Conservation (phyloP, 2,113 vertebrate genomes). For the Pardalotus punctatus region DNA sequence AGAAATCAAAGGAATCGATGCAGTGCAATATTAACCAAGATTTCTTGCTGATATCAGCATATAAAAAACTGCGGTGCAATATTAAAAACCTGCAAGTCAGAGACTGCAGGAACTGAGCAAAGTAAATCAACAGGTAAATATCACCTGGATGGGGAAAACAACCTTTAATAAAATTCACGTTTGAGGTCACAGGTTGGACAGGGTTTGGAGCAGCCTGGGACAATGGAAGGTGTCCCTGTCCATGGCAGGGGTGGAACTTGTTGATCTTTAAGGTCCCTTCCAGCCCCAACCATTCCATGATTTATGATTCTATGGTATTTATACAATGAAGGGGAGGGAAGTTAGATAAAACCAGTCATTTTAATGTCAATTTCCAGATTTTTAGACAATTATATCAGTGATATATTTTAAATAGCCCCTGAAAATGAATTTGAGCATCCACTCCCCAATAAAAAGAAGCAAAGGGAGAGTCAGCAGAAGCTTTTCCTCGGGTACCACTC, state of each 20-base stretch:
- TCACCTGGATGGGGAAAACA: neutral
- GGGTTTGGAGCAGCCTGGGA: neutral
- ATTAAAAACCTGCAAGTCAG: neutral
- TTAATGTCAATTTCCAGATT: neutral
- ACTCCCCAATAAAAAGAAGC: neutral
- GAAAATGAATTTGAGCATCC: constrained; percentile 38
- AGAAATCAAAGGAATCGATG: neutral
- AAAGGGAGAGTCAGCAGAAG: constrained; percentile 26
- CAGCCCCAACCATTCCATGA: neutral
- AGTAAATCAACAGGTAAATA: neutral
- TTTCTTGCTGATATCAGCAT: neutral
- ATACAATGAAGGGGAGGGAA: neutral
- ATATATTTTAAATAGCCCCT: neutral
- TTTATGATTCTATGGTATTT: neutral
- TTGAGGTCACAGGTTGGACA: neutral
- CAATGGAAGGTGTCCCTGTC: neutral
- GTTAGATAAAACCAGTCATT: neutral
- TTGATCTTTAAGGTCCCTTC: rapidly evolving
- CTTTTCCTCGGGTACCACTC: neutral
- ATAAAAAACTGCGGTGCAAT: neutral
- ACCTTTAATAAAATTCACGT: neutral
- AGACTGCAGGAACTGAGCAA: neutral
- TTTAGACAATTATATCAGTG: neutral
- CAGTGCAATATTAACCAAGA: neutral
- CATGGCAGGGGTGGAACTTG: neutral